These are phyloP conservation scores for Trissoscelio sp. DNA, from an alignment of 2,888 invertebrate genomes.

Conservation along the genomic window DNA sequence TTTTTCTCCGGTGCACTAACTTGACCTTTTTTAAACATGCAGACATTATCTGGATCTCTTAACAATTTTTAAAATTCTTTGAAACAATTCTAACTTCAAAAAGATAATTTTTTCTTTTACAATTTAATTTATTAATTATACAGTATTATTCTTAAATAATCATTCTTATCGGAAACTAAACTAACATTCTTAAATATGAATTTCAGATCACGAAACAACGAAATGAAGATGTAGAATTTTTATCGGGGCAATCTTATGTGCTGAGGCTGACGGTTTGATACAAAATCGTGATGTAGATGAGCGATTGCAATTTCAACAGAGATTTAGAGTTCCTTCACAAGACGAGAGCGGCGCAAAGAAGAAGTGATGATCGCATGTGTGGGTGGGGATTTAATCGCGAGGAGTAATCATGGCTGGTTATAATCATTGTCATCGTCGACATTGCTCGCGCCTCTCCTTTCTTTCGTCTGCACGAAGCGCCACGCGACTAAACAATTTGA, in stretches of 20 bases:
- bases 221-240: background rate
- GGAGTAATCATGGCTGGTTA: slow-evolving; percentile 39
- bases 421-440: slow-evolving; percentile 41
- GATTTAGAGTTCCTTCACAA: slow-evolving; percentile 14
- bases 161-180: too few relatives aligned
- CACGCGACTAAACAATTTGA: slow-evolving; percentile 39
- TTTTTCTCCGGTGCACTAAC: slow-evolving; percentile 13
- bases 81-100: too few relatives aligned
- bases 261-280: background rate
- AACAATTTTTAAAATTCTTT: too few relatives aligned
- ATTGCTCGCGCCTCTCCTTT: background rate
- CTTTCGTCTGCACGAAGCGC: slow-evolving; percentile 22
- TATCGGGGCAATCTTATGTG: background rate
- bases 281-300: background rate
- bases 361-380: slow-evolving; percentile 24
- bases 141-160: too few relatives aligned
- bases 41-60: background rate
- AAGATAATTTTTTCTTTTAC: too few relatives aligned
- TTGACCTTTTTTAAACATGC: background rate
- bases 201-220: background rate
- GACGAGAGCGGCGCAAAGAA: background rate
- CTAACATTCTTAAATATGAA: too few relatives aligned
- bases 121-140: too few relatives aligned
- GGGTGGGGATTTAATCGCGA: slow-evolving; percentile 43
- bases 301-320: slow-evolving; percentile 8